Evolutionary conservation across 2,888 invertebrate species (phyloP).

Genomic region (Nomada ferruginata): DNA sequence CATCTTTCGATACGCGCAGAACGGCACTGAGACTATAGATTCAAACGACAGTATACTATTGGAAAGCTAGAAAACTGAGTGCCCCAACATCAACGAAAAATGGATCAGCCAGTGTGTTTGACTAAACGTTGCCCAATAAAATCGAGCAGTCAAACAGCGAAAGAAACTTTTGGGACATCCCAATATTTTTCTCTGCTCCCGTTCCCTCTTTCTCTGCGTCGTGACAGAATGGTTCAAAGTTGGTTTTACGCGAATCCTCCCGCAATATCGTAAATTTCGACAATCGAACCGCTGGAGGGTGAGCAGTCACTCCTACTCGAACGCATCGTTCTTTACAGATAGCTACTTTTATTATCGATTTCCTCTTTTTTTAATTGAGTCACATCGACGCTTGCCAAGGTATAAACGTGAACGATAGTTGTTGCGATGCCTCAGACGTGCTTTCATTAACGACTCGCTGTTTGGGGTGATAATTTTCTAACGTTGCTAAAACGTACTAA

Average conservation of each 20-base stretch:
- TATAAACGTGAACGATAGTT: not conserved
- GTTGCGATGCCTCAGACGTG: not conserved
- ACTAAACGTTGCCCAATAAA: too few relatives aligned
- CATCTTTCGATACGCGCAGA: not conserved
- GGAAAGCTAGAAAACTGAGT: too few relatives aligned
- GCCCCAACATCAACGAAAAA: too few relatives aligned
- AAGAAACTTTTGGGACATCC: not conserved
- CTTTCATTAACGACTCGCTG: not conserved
- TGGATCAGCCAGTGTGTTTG: too few relatives aligned
- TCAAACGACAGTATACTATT: too few relatives aligned
- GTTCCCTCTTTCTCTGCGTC: not conserved
- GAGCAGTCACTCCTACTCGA: conserved; percentile 21
- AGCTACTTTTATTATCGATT: conserved; percentile 45
- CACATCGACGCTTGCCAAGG: not conserved
- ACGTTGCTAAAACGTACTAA: not conserved
- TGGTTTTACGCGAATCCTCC: conserved; percentile 48
- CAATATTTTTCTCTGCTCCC: not conserved
- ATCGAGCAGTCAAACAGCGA: too few relatives aligned
- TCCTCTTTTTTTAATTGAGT: not conserved
- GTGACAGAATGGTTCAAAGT: conserved; percentile 56
- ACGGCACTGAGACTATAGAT: too few relatives aligned
- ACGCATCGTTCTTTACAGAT: conserved; percentile 53
- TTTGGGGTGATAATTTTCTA: not conserved
- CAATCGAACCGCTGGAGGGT: conserved; percentile 13
- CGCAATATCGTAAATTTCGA: conserved; percentile 57